Base-by-base conservation (phyloP, 92 coral and sea anemone species). In the Plumapathes pennacea region DNA sequence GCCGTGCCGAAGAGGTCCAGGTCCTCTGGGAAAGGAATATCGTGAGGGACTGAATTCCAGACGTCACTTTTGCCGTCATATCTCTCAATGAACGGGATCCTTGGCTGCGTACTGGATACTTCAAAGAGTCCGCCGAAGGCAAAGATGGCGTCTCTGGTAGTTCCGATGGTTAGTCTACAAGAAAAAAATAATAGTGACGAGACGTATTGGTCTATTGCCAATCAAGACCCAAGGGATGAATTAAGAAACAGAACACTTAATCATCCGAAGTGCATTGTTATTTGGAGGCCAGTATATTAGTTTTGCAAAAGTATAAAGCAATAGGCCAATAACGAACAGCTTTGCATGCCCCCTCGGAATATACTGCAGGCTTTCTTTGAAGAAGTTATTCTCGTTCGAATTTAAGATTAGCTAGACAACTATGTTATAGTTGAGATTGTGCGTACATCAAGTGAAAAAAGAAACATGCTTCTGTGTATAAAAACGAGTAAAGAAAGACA, bases 91-190 rank as follows among this genome's bases (percentile, higher is more conserved):
- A 79, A 88, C 13, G 97, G 63, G n/a, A 72, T 66, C 22, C 59
- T 67, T 21, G 82, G 89, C 24, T 71, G 72, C 7, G 41, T 81
- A 25, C 76, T 64, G 4, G 82, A 67, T 12, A 80, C 88, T 42
- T 91, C 97, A 34, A 76, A 69, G 8, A 89, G 54, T 2, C 97
- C 97, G 13, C 97, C 96, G 31, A 91, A 69, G 15, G 92, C 97
- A 14, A 71, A 57, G 13, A 84, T 50, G 21, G 50, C 27, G 37
- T 57, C 49, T 15, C 72, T 41, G 15, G 59, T 47, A 4, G 68
- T 41, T 25, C 78, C 81, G 59, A 88, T 50, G 10, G 83, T 78
- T 32, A 80, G 79, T 22, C 97, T 91, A 54, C 17, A 36, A 32
- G 45, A 57, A 57, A 38, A 5, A 37, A 51, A 46, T 1, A 15